Evolutionary conservation across 1,140 invertebrate species (phyloP), one percentile per base, ranked within the genome.

Genomic region (Melipona quadrifasciata): DNA sequence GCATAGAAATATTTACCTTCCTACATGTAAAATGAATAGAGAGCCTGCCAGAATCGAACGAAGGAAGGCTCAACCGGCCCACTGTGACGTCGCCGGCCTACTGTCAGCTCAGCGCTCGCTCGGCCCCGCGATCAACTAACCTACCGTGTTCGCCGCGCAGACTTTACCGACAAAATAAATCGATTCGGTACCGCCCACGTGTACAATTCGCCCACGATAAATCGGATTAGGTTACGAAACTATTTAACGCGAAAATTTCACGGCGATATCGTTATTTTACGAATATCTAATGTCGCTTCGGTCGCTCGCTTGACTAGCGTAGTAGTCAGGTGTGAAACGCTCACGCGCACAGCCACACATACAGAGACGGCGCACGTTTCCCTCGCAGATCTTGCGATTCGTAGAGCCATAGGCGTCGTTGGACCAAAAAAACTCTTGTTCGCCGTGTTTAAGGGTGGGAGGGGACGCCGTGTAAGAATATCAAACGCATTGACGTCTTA

Each of bases 71-170:
- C 93, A 94, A 95, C 94, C 94, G 94, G 94, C 95, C 95, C 94
- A 94, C 93, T 94, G 93, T 95, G 94, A 95, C 95, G 95, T 95
- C 94, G 95, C 93, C 95, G 94, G 94, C 94, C 95, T 95, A 95
- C 95, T 95, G 95, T 94, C 93, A 94, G 94, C 94, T 94, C 93
- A 92, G 93, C 93, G 92, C 94, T 93, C 93, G 93, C 94, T 94
- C 94, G 93, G 93, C 93, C 93, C 93, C 93, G 93, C 94, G 92
- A 93, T 94, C 94, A 94, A 94, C 94, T 94, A 94, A 93, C 94
- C 93, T 92, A 95, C 93, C 93, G 93, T 93, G 89, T 88, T 84
- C 91, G 87, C 88, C 89, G 88, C 91, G 87, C 91, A 89, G 88
- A 92, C 92, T 91, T 90, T 87, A 87, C 89, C 86, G 88, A 90